phyloP scores from a whole-genome alignment of 2,797 vertebrate species.

The Pteropus rufus region DNA sequence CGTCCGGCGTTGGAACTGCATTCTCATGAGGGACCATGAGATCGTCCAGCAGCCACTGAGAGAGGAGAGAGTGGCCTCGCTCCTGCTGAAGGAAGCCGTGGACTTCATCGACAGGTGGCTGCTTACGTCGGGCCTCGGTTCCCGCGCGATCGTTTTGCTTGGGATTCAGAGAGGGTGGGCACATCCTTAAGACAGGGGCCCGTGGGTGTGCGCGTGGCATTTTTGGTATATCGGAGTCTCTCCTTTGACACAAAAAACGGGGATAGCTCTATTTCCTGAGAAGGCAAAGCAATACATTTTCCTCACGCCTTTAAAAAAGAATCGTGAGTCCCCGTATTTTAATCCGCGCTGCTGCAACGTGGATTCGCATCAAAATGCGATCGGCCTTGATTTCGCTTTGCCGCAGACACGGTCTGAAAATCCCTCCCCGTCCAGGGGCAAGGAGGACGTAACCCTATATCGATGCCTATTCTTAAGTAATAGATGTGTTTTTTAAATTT shows the following conservation, averaged over 20 bases:
- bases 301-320: no score
- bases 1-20: conserved; percentile 82
- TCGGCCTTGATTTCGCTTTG: neutral
- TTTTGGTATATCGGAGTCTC: no score
- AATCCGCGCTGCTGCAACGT: no score
- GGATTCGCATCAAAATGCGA: neutral
- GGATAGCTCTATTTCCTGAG: no score
- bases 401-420: neutral
- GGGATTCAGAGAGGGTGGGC: rapidly evolving
- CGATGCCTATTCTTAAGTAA: neutral
- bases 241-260: no score
- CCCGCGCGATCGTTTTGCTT: neutral
- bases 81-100: conserved; percentile 86
- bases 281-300: no score
- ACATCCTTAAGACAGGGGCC: no score
- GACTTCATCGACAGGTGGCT: conserved; percentile 87
- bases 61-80: conserved; percentile 81
- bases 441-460: neutral
- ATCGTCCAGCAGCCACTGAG: conserved; percentile 90
- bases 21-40: conserved; percentile 90
- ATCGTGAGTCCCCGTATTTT: no score
- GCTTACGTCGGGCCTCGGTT: neutral
- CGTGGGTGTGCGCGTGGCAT: no score
- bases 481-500: no score
- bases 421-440: no score